Percentiles rank a stretch among this genome's conserved stretches.
phyloP scores from a whole-genome alignment of 2,113 vertebrate species.

The Cyanoderma ruficeps region DNA sequence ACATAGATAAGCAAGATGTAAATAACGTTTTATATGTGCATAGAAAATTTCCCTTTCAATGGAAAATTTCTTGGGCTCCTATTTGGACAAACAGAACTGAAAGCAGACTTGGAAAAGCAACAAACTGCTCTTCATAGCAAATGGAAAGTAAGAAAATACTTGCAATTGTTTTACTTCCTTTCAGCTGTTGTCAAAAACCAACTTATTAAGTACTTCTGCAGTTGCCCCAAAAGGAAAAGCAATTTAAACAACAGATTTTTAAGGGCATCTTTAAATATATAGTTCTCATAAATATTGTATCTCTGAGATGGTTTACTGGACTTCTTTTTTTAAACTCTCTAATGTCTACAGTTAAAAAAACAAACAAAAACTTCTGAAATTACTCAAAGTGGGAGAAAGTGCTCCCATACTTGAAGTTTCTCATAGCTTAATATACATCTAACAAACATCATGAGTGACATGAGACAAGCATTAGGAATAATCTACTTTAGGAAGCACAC shows the following conservation, averaged over 20 bases:
- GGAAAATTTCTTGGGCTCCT: neutral
- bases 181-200: constrained; percentile 9
- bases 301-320: neutral
- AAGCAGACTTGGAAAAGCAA: neutral
- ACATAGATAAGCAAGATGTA: neutral
- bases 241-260: constrained; percentile 2
- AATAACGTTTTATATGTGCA: neutral
- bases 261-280: neutral
- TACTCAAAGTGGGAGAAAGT: neutral
- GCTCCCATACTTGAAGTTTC: neutral
- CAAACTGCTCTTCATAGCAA: neutral
- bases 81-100: neutral
- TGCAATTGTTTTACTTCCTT: constrained; percentile 35
- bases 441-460: neutral
- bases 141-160: constrained; percentile 40
- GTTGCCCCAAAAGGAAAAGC: neutral
- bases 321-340: neutral
- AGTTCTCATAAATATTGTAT: neutral
- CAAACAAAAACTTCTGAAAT: neutral
- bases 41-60: neutral
- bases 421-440: neutral
- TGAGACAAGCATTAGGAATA: neutral
- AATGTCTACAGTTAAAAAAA: neutral
- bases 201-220: constrained; percentile 26
- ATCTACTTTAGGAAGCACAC: neutral